Percentiles rank a stretch among this genome's conserved stretches.
Conservation (phyloP, 2,797 vertebrate genomes). For the Falco naumanni region DNA sequence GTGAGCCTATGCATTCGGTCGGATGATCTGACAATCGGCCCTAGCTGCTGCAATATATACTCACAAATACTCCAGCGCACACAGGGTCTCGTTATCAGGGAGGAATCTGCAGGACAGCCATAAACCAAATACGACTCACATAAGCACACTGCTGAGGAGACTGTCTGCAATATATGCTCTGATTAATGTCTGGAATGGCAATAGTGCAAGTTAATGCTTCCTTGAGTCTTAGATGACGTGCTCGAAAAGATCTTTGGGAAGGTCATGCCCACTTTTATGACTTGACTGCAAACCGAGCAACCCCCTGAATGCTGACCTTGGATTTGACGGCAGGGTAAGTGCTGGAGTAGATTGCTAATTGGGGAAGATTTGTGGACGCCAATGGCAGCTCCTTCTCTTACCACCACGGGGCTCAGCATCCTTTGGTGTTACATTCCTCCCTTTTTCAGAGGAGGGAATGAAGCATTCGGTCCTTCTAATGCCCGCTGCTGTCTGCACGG, state of each 20-base stretch:
- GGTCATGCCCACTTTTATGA: slow-evolving; percentile 18
- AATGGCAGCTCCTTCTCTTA: background rate
- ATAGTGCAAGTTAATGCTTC: slow-evolving; percentile 43
- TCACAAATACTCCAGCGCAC: background rate
- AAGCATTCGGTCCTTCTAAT: background rate
- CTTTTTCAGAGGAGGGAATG: background rate
- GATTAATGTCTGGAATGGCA: slow-evolving; percentile 56
- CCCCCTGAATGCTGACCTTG: slow-evolving; percentile 19
- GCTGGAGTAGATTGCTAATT: slow-evolving; percentile 20
- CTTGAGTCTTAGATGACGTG: slow-evolving; percentile 12
- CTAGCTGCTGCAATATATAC: background rate
- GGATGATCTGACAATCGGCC: background rate
- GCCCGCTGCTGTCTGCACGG: background rate
- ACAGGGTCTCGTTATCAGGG: slow-evolving; percentile 27
- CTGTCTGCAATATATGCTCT: slow-evolving; percentile 36
- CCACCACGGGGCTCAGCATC: background rate
- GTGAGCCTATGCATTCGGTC: background rate
- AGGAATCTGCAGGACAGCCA: slow-evolving; percentile 49
- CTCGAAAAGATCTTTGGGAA: slow-evolving; percentile 36
- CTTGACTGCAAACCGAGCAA: background rate
- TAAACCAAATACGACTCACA: slow-evolving; percentile 44
- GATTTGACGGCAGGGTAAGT: background rate
- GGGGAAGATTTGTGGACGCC: background rate
- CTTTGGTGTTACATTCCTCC: slow-evolving; percentile 6
- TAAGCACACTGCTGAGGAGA: slow-evolving; percentile 38